A percentile compares a stretch with the other conserved stretches of the same genome.
phyloP scores from a whole-genome alignment of 2,113 vertebrate species.

The Carassius carassius region DNA sequence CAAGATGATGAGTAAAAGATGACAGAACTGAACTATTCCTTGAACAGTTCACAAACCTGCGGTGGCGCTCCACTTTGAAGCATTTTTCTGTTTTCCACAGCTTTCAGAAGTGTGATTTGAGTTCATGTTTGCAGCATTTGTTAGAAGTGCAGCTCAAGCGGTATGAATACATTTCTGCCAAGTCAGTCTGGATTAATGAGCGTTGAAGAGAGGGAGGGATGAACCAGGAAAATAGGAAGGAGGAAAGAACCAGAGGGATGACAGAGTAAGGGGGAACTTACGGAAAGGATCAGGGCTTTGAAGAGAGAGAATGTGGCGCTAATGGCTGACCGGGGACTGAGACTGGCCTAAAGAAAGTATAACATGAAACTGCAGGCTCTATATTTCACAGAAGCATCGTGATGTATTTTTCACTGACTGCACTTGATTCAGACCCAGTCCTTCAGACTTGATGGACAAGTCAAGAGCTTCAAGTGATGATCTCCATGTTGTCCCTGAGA shows the following conservation, averaged over 20 bases:
- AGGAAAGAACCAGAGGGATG: slow-evolving; percentile 4
- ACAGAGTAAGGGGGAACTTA: not conserved
- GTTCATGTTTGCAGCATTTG: slow-evolving; percentile 45
- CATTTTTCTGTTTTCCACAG: slow-evolving; percentile 53
- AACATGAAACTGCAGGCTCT: slow-evolving; percentile 9
- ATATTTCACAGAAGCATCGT: not conserved
- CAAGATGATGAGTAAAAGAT: slow-evolving; percentile 16
- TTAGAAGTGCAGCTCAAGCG: slow-evolving; percentile 45
- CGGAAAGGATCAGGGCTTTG: slow-evolving; percentile 38
- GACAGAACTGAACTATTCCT: slow-evolving; percentile 6
- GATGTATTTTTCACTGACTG: not conserved
- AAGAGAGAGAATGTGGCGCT: slow-evolving; percentile 19
- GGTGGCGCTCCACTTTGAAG: slow-evolving; percentile 51
- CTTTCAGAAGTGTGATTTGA: slow-evolving; percentile 60
- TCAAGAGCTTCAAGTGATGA: not conserved
- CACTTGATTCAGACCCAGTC: not conserved
- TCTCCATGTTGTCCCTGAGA: not conserved
- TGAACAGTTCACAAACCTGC: slow-evolving; percentile 58
- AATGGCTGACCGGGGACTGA: slow-evolving; percentile 25
- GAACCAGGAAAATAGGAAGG: slow-evolving; percentile 5
- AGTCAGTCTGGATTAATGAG: slow-evolving; percentile 52
- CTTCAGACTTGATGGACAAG: not conserved
- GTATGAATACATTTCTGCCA: slow-evolving; percentile 65
- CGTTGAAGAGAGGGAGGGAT: slow-evolving; percentile 30
- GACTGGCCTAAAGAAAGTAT: not conserved